Percentiles rank a stretch among this genome's conserved stretches.
Evolutionary conservation across 2,888 invertebrate genomes (phyloP).

Genomic region (Lobophora halterata): DNA sequence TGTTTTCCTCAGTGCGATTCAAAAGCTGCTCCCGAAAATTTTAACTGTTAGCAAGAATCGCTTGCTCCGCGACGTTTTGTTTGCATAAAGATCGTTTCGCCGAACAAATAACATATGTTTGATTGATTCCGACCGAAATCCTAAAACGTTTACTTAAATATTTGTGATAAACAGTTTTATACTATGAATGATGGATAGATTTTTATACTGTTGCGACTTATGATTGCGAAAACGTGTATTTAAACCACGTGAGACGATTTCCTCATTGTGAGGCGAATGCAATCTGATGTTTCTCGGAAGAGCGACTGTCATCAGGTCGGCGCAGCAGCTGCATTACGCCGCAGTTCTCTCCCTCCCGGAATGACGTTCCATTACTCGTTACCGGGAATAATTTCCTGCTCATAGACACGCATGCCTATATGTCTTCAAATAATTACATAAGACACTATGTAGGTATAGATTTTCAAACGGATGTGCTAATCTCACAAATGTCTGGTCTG

Average conservation of each 20-base stretch:
- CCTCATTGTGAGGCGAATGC: slow-evolving; percentile 52
- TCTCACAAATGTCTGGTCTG: slow-evolving; percentile 23
- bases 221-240: slow-evolving; percentile 20
- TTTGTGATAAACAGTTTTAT: slow-evolving; percentile 34
- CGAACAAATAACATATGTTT: slow-evolving; percentile 63
- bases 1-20: slow-evolving; percentile 71
- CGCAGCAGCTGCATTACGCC: slow-evolving; percentile 58
- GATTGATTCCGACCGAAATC: slow-evolving; percentile 38
- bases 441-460: slow-evolving; percentile 9
- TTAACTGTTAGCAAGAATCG: slow-evolving; percentile 64
- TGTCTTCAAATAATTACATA: slow-evolving; percentile 35
- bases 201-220: slow-evolving; percentile 24
- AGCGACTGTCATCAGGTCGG: slow-evolving; percentile 54
- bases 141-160: slow-evolving; percentile 46
- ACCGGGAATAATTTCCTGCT: slow-evolving; percentile 57
- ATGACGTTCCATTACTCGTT: slow-evolving; percentile 55
- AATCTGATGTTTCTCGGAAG: slow-evolving; percentile 59
- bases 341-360: slow-evolving; percentile 36
- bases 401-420: slow-evolving; percentile 40
- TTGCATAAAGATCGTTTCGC: slow-evolving; percentile 59
- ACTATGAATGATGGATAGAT: background rate
- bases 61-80: slow-evolving; percentile 59
- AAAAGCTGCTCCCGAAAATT: slow-evolving; percentile 67
- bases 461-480: slow-evolving; percentile 19
- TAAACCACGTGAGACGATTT: slow-evolving; percentile 41